These are phyloP conservation scores for Maylandia zebra DNA, from an alignment of 2,113 vertebrate species.

Conservation along the genomic window DNA sequence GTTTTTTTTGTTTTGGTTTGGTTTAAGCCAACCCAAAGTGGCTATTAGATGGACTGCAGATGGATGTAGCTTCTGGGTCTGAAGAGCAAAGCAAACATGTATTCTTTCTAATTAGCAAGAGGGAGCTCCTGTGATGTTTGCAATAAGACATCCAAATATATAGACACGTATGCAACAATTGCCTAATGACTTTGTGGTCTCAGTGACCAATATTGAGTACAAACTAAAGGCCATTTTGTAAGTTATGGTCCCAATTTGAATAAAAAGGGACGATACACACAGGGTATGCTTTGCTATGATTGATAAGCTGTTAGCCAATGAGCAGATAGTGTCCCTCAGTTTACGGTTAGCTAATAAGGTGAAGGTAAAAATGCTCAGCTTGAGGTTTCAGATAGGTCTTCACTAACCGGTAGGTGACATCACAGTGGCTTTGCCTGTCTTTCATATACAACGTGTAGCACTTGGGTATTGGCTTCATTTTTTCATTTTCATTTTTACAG, in stretches of 20 bases:
- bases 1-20: neutral
- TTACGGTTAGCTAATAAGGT: neutral
- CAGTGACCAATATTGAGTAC: neutral
- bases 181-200: neutral
- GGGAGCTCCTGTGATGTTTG: neutral
- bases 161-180: neutral
- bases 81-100: neutral
- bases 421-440: neutral
- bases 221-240: neutral
- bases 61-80: neutral
- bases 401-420: neutral
- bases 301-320: neutral
- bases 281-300: neutral
- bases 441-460: neutral
- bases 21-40: neutral
- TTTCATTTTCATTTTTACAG: neutral
- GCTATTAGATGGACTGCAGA: neutral
- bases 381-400: neutral
- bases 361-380: neutral
- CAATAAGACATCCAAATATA: neutral
- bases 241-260: neutral
- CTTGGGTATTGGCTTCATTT: neutral
- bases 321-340: neutral
- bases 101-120: neutral
- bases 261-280: neutral